A percentile compares a stretch with the other conserved stretches of the same genome.
Conservation (phyloP, 2,797 vertebrate genomes). For the Sebastes variabilis region DNA sequence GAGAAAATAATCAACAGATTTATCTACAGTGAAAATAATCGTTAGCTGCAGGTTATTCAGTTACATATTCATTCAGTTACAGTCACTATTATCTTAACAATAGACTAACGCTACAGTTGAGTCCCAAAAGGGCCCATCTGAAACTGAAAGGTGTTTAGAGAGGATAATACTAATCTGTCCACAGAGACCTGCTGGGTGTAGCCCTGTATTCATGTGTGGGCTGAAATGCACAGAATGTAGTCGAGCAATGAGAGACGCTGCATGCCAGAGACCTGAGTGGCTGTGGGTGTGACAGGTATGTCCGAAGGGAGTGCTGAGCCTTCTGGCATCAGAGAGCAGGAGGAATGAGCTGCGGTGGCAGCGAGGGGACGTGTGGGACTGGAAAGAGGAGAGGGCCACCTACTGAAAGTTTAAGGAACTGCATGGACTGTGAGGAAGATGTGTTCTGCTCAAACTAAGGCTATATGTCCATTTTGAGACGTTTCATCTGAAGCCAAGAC, state of each 20-base stretch:
- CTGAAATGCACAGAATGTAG: slow-evolving; percentile 76
- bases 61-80: background rate
- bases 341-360: background rate
- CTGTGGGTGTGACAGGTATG: slow-evolving; percentile 72
- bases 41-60: too few species aligned
- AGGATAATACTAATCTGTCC: slow-evolving; percentile 12
- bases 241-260: slow-evolving; percentile 34
- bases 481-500: background rate
- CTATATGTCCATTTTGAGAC: background rate
- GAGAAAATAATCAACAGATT: too few species aligned
- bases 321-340: background rate
- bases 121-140: background rate
- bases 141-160: slow-evolving; percentile 4
- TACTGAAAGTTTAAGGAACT: slow-evolving; percentile 20
- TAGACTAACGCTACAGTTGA: background rate
- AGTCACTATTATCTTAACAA: background rate
- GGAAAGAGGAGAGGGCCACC: slow-evolving; percentile 35
- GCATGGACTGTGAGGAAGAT: background rate
- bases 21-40: too few species aligned
- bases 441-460: background rate
- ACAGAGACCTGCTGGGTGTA: slow-evolving; percentile 54
- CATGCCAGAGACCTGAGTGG: slow-evolving; percentile 75
- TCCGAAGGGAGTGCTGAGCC: slow-evolving; percentile 31
- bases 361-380: background rate
- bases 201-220: slow-evolving; percentile 37